Evolutionary conservation across 2,888 invertebrate species (phyloP).

Genomic region (Leucoptera coffeella): DNA sequence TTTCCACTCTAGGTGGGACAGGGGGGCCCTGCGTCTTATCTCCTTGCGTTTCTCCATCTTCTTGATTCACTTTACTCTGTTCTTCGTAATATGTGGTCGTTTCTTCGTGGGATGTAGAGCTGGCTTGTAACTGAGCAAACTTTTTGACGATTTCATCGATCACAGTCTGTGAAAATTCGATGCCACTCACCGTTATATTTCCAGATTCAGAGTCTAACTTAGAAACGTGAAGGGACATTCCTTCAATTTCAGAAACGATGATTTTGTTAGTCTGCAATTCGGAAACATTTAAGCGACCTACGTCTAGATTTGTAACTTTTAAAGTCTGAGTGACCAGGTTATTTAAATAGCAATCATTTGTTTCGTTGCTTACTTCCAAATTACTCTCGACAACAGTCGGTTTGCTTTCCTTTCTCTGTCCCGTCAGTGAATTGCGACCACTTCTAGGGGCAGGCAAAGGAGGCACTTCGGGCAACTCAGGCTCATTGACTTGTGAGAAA

Average conservation of each 20-base stretch:
- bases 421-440: slow-evolving; percentile 10
- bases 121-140: slow-evolving; percentile 38
- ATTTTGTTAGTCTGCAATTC: slow-evolving; percentile 76
- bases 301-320: slow-evolving; percentile 70
- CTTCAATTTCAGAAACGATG: slow-evolving; percentile 75
- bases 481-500: no score
- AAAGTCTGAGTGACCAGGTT: slow-evolving; percentile 56
- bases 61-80: slow-evolving; percentile 31
- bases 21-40: slow-evolving; percentile 8
- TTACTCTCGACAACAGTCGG: slow-evolving; percentile 16
- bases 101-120: slow-evolving; percentile 8
- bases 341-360: slow-evolving; percentile 27
- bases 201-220: slow-evolving; percentile 68
- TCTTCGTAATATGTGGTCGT: slow-evolving; percentile 28
- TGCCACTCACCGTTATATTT: slow-evolving; percentile 59
- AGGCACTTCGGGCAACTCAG: slow-evolving; percentile 33
- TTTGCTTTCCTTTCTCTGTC: slow-evolving; percentile 11
- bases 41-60: slow-evolving; percentile 10
- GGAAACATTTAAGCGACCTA: slow-evolving; percentile 70
- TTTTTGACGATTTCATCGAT: slow-evolving; percentile 61
- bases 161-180: slow-evolving; percentile 62
- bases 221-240: slow-evolving; percentile 63
- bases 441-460: slow-evolving; percentile 31
- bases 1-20: slow-evolving; percentile 11
- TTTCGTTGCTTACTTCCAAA: slow-evolving; percentile 24